Percentiles rank a stretch among this genome's conserved stretches.
These are phyloP conservation scores for Chrysochloris asiatica DNA, from an alignment of 2,113 vertebrate species.

Conservation along the genomic window DNA sequence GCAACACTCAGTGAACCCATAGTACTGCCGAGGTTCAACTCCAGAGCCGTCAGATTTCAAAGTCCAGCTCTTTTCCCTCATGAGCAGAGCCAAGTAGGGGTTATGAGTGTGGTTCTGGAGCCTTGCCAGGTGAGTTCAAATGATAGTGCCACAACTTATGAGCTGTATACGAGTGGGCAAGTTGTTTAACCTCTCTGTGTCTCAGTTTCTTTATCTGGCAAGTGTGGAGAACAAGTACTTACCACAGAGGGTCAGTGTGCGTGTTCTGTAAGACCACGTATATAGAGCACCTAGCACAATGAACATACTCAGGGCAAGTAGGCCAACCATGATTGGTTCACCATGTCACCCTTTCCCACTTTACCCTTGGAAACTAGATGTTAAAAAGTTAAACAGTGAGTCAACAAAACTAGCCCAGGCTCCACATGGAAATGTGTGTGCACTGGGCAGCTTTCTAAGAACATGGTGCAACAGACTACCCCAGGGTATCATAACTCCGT, in stretches of 20 bases:
- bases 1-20: accelerated
- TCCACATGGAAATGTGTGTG: constrained; percentile 6
- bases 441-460: constrained; percentile 74
- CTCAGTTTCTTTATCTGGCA: neutral
- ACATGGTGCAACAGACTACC: constrained; percentile 51
- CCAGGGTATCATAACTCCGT: constrained; percentile 24
- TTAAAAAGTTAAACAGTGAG: neutral
- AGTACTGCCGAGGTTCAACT: neutral
- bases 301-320: neutral
- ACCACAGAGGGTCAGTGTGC: neutral
- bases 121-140: neutral
- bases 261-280: neutral
- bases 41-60: neutral
- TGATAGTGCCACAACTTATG: neutral
- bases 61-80: neutral
- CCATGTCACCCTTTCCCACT: neutral
- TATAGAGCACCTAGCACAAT: accelerated
- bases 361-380: constrained; percentile 58
- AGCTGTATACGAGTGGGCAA: too few relatives aligned
- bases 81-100: neutral
- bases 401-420: neutral
- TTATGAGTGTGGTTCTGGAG: neutral
- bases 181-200: neutral
- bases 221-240: neutral
- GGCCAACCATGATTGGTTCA: neutral